Conservation (phyloP, 2,113 vertebrate species). For the Phyllostomus hastatus region DNA sequence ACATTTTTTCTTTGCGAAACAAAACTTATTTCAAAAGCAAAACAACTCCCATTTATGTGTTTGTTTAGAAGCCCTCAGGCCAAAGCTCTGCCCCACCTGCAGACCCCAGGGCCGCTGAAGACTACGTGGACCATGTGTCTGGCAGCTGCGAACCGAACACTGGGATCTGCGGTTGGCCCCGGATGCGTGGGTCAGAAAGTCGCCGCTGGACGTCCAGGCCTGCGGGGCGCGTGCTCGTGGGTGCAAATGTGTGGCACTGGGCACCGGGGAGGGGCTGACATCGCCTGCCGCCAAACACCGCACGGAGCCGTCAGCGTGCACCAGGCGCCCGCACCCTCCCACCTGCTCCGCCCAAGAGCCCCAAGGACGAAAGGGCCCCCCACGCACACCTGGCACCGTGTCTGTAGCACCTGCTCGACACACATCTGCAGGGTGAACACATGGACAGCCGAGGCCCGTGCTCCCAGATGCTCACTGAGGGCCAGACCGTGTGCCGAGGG, state of each 20-base stretch:
- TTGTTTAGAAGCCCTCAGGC: not conserved
- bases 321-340: no score
- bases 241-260: not conserved
- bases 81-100: not conserved
- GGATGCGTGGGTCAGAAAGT: accelerated
- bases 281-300: accelerated
- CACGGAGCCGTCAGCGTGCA: accelerated
- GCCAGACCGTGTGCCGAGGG: accelerated
- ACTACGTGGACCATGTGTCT: accelerated
- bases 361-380: accelerated
- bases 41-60: not conserved
- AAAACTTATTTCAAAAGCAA: not conserved
- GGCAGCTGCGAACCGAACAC: not conserved
- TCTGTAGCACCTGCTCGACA: not conserved
- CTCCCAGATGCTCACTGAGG: accelerated
- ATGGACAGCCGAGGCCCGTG: accelerated
- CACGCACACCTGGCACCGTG: accelerated
- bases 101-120: not conserved
- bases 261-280: not conserved
- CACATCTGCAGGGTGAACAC: accelerated
- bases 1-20: not conserved
- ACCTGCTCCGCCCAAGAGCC: accelerated
- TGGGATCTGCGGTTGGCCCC: accelerated
- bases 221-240: accelerated
- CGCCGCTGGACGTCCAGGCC: not conserved